These are phyloP conservation scores for Lepidurus packardi DNA, from an alignment of 1,140 invertebrate genomes.

Conservation along the genomic window DNA sequence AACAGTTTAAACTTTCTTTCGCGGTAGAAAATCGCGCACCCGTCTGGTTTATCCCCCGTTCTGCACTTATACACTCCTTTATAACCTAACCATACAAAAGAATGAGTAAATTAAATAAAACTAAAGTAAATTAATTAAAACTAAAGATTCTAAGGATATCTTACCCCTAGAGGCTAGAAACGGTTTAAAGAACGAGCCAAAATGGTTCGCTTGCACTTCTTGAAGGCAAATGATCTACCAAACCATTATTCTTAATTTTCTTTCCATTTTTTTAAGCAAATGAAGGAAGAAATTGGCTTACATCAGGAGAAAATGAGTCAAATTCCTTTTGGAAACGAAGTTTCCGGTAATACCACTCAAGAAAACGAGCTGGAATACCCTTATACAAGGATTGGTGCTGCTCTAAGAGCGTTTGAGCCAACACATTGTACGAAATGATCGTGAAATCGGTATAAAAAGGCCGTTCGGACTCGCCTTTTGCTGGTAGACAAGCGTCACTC, in stretches of 20 bases:
- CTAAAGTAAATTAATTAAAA: not conserved
- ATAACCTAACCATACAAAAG: constrained; percentile 54
- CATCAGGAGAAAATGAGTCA: constrained; percentile 61
- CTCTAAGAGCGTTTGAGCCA: constrained; percentile 74
- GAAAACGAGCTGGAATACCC: constrained; percentile 51
- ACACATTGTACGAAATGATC: constrained; percentile 75
- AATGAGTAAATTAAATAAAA: constrained; percentile 32
- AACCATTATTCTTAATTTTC: constrained; percentile 36
- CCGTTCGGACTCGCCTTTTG: not conserved
- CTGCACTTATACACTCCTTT: constrained; percentile 64
- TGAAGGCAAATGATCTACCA: constrained; percentile 72
- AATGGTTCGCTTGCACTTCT: constrained; percentile 77
- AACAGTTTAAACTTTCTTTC: constrained; percentile 55
- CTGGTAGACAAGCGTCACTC: not conserved
- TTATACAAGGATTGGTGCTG: constrained; percentile 68
- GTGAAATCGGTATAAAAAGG: constrained; percentile 37
- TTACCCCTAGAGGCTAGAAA: constrained; percentile 40
- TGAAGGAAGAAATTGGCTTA: constrained; percentile 46
- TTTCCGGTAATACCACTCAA: constrained; percentile 67
- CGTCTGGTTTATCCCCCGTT: constrained; percentile 65
- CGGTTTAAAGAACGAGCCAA: constrained; percentile 54
- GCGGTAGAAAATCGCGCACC: constrained; percentile 78
- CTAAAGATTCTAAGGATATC: constrained; percentile 40
- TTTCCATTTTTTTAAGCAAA: constrained; percentile 29
- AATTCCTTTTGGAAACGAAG: constrained; percentile 66